A percentile compares a stretch with the other conserved stretches of the same genome.
These are phyloP conservation scores for Empidonax traillii DNA, from an alignment of 2,113 vertebrate genomes.

Conservation along the genomic window DNA sequence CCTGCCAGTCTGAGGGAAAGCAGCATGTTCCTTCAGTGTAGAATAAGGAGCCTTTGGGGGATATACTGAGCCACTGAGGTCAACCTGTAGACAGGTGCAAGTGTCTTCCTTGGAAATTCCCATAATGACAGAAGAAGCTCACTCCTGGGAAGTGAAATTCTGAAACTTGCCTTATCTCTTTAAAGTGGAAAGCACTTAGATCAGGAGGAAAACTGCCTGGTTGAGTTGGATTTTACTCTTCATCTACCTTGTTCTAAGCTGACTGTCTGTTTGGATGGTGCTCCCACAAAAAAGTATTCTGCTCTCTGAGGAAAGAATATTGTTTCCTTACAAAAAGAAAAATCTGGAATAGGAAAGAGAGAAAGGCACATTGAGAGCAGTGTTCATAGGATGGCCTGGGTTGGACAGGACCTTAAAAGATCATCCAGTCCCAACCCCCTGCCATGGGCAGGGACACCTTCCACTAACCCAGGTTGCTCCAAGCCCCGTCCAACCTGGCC, in stretches of 20 bases:
- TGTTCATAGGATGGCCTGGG: not conserved
- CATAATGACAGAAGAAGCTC: accelerated
- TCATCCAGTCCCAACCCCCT: accelerated
- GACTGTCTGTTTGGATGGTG: not conserved
- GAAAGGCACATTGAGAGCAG: not conserved
- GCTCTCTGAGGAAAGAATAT: not conserved
- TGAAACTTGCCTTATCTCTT: not conserved
- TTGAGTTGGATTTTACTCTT: not conserved
- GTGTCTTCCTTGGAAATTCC: not conserved
- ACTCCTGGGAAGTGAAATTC: not conserved
- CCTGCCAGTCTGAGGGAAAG: not conserved
- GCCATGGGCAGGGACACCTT: not conserved
- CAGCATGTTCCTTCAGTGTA: not conserved
- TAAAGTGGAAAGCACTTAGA: not conserved
- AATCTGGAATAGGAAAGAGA: not conserved
- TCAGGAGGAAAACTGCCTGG: not conserved
- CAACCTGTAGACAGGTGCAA: not conserved
- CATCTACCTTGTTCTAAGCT: not conserved
- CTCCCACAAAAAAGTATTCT: not conserved
- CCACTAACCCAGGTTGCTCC: not conserved
- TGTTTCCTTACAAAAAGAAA: not conserved
- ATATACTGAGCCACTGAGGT: not conserved
- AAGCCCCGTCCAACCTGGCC: not conserved
- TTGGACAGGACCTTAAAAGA: accelerated
- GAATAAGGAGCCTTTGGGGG: not conserved